phyloP scores from a whole-genome alignment of 2,797 vertebrate species.

The Linurgus olivaceus region DNA sequence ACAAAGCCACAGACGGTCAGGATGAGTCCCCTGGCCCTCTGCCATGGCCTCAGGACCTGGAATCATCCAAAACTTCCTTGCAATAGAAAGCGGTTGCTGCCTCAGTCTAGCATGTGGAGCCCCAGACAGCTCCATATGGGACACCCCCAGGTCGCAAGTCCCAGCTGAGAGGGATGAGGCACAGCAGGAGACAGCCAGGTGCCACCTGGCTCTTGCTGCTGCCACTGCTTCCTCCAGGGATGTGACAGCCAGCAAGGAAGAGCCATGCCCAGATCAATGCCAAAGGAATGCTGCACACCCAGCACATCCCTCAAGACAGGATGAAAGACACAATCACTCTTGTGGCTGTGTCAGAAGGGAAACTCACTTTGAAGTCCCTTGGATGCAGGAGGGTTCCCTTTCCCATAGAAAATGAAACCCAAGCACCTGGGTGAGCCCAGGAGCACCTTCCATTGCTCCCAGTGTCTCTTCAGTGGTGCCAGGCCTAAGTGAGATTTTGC shows the following conservation, averaged over 20 bases:
- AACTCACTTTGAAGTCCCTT: fast-evolving
- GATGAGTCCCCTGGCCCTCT: background rate
- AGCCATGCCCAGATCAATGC: background rate
- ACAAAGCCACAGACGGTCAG: background rate
- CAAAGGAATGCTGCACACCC: background rate
- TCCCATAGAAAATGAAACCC: background rate
- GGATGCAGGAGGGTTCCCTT: background rate
- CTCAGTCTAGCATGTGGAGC: background rate
- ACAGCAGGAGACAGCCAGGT: background rate
- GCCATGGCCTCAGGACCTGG: background rate
- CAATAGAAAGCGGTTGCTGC: background rate
- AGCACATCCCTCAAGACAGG: background rate
- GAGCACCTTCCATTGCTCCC: background rate
- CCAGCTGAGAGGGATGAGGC: background rate
- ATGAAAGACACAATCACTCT: background rate
- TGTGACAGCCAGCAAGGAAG: background rate
- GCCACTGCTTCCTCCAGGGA: fast-evolving
- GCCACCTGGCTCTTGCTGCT: background rate
- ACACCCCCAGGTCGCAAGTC: background rate
- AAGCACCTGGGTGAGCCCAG: background rate
- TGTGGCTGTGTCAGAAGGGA: background rate
- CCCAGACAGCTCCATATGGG: fast-evolving
- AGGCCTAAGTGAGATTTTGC: background rate
- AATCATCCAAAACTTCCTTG: background rate
- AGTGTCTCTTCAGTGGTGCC: background rate